These are phyloP conservation scores for Diploptera punctata DNA, from an alignment of 2,888 invertebrate genomes.

Conservation along the genomic window DNA sequence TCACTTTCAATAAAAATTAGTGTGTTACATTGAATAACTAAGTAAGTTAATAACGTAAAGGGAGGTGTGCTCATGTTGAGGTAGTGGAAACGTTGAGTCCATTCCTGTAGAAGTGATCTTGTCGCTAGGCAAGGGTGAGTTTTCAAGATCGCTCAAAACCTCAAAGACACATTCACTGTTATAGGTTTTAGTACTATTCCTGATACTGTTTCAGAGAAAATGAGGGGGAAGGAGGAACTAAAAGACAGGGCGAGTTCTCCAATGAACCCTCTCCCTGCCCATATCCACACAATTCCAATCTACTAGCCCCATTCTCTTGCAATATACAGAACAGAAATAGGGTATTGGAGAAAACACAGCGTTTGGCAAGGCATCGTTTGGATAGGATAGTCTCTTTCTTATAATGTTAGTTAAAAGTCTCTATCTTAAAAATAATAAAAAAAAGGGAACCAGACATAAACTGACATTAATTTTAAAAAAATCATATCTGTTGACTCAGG, in stretches of 20 bases:
- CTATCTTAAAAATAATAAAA: too few relatives aligned
- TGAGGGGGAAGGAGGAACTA: not conserved
- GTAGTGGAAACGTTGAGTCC: too few relatives aligned
- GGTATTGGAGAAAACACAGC: conserved; percentile 6
- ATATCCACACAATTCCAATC: not conserved
- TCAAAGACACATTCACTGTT: conserved; percentile 15
- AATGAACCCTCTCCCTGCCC: not conserved
- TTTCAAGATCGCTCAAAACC: conserved; percentile 7
- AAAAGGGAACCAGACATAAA: too few relatives aligned
- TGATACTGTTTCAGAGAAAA: not conserved
- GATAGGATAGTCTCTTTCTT: conserved; percentile 3
- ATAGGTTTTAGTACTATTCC: not conserved
- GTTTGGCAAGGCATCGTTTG: not conserved
- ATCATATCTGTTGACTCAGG: too few relatives aligned
- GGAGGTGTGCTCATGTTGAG: too few relatives aligned
- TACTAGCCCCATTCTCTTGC: not conserved
- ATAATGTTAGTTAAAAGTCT: too few relatives aligned
- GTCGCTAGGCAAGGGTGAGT: not conserved
- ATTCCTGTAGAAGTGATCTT: not conserved
- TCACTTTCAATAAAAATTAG: too few relatives aligned
- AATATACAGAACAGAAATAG: conserved; percentile 18
- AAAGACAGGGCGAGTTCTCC: not conserved
- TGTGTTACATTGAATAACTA: too few relatives aligned
- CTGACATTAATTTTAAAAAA: too few relatives aligned
- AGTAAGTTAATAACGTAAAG: too few relatives aligned